Conservation (phyloP, 2,113 vertebrate genomes). For the Nibea albiflora region DNA sequence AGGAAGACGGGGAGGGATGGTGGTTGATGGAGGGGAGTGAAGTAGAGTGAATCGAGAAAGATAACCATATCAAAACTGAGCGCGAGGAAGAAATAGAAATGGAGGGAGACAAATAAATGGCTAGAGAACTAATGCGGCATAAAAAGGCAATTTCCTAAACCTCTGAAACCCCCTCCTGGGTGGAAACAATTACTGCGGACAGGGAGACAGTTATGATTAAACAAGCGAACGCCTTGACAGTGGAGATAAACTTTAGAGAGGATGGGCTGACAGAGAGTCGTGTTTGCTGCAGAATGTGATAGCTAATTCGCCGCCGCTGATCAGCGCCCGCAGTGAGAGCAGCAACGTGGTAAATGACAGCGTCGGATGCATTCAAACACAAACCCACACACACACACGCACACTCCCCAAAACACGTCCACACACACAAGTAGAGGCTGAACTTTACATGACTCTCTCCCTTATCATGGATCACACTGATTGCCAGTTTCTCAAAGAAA, state of each 20-base stretch:
- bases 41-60: constrained; percentile 23
- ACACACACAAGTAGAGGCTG: constrained; percentile 22
- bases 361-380: constrained; percentile 10
- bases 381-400: not conserved
- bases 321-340: constrained; percentile 56
- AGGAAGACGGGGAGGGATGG: not conserved
- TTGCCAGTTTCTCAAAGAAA: constrained; percentile 31
- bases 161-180: constrained; percentile 68
- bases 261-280: constrained; percentile 52
- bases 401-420: not conserved
- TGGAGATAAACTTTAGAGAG: constrained; percentile 71
- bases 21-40: constrained; percentile 6
- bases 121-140: constrained; percentile 72
- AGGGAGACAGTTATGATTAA: constrained; percentile 71
- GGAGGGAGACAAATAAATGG: constrained; percentile 64
- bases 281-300: constrained; percentile 53
- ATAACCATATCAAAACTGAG: constrained; percentile 50
- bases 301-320: constrained; percentile 53
- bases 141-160: constrained; percentile 76
- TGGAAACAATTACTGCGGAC: constrained; percentile 73
- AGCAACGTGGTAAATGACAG: constrained; percentile 46
- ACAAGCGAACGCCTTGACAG: constrained; percentile 67
- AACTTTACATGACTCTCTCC: constrained; percentile 58
- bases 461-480: constrained; percentile 7
- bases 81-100: constrained; percentile 28